Conservation (phyloP, 2,113 vertebrate species). For the Burhinus oedicnemus region DNA sequence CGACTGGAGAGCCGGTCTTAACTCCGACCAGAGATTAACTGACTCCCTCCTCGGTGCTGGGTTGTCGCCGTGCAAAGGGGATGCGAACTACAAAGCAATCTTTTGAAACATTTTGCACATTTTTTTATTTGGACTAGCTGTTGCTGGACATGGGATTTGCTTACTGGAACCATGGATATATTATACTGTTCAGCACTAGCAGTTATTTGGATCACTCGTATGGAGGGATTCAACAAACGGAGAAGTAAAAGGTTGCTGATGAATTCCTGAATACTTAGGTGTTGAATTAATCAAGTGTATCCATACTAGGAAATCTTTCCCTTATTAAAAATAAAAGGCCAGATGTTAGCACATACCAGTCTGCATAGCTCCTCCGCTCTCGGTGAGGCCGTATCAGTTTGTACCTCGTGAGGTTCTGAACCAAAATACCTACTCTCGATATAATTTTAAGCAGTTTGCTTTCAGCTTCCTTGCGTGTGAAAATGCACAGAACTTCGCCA, state of each 20-base stretch:
- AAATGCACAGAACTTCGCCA: not conserved
- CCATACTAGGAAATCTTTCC: not conserved
- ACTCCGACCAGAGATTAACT: not conserved
- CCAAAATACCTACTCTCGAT: not conserved
- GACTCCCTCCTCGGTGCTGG: not conserved
- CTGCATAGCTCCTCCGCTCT: not conserved
- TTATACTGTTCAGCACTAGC: not conserved
- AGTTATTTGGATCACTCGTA: not conserved
- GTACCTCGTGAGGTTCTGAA: not conserved
- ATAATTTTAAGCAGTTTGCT: not conserved
- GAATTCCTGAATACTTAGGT: not conserved
- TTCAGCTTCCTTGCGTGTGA: not conserved
- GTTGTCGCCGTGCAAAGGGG: not conserved
- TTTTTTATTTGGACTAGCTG: not conserved
- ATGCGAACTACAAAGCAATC: not conserved
- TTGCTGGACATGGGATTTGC: not conserved
- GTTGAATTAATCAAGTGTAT: not conserved
- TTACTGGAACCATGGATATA: not conserved
- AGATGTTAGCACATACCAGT: not conserved
- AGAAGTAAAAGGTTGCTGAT: not conserved
- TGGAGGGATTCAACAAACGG: not conserved
- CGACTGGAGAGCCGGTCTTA: not conserved
- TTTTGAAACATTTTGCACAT: not conserved
- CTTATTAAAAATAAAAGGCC: not conserved
- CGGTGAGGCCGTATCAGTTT: fast-evolving